Conservation (phyloP, 2,797 vertebrate species). For the Avahi laniger region DNA sequence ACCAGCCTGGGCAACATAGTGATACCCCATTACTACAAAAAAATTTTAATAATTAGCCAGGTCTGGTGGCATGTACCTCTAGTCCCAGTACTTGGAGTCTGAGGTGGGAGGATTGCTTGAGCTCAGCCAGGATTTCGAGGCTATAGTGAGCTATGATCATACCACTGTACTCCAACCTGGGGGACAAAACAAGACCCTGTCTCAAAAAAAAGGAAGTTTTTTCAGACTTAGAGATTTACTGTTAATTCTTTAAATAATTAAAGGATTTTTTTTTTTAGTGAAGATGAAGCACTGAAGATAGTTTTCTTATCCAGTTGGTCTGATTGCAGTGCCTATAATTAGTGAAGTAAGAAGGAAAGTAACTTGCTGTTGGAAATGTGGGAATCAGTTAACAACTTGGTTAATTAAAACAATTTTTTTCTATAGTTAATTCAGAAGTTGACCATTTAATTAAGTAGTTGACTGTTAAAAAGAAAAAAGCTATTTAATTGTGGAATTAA, state of each 20-base stretch:
- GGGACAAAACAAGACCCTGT: not conserved
- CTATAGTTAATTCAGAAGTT: not conserved
- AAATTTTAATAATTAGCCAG: not conserved
- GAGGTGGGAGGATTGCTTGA: not conserved
- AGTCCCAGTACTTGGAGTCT: not conserved
- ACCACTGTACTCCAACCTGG: not conserved
- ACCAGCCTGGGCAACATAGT: not conserved
- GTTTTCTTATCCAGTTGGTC: not conserved
- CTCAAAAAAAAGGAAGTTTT: not conserved
- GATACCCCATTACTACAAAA: not conserved
- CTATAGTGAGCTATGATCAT: not conserved
- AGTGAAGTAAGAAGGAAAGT: not conserved
- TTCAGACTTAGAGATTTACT: not conserved
- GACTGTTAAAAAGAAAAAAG: not conserved
- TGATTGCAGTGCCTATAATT: not conserved
- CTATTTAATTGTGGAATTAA: slow-evolving; percentile 1
- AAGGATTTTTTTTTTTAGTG: not conserved
- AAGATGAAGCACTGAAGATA: not conserved
- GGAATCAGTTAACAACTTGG: not conserved
- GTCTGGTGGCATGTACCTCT: not conserved
- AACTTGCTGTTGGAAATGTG: not conserved
- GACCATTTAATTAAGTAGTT: slow-evolving; percentile 22
- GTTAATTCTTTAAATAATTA: not conserved
- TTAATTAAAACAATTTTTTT: not conserved
- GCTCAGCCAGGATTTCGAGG: not conserved